A percentile compares a stretch with the other conserved stretches of the same genome.
phyloP scores from a whole-genome alignment of 2,113 vertebrate species.

The Asarcornis scutulata region DNA sequence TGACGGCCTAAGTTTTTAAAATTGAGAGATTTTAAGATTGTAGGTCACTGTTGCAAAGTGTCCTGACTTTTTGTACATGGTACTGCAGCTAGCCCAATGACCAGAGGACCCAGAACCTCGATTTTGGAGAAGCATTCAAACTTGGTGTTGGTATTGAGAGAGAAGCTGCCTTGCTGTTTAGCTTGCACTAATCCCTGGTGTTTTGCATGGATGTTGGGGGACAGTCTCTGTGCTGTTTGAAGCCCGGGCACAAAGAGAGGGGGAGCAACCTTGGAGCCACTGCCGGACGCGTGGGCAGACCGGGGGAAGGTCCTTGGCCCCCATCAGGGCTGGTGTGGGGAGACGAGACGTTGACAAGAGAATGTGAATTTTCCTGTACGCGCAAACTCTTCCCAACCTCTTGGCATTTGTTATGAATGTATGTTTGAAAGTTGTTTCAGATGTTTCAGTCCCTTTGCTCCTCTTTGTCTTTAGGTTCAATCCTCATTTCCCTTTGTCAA shows the following conservation, averaged over 20 bases:
- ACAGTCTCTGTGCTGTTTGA: background rate
- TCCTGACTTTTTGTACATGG: background rate
- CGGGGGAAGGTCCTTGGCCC: background rate
- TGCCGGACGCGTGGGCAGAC: background rate
- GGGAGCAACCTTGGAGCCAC: background rate
- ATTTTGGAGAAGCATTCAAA: background rate
- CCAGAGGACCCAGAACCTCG: background rate
- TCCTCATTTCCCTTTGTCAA: slow-evolving; percentile 34
- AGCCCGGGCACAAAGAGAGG: background rate
- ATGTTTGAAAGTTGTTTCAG: slow-evolving; percentile 32
- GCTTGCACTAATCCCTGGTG: background rate
- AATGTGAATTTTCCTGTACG: background rate
- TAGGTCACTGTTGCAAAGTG: background rate
- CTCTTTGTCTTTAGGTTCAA: slow-evolving; percentile 29
- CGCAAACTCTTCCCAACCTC: background rate
- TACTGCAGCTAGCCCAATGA: background rate
- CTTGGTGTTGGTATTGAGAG: background rate
- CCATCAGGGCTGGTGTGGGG: background rate
- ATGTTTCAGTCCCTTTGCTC: slow-evolving; percentile 41
- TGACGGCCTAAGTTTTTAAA: background rate
- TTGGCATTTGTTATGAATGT: background rate
- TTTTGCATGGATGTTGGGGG: background rate
- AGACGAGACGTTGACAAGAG: background rate
- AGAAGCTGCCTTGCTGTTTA: background rate
- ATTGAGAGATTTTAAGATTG: background rate